Evolutionary conservation across 2,888 invertebrate genomes (phyloP).

Genomic region (Melanotus villosus): DNA sequence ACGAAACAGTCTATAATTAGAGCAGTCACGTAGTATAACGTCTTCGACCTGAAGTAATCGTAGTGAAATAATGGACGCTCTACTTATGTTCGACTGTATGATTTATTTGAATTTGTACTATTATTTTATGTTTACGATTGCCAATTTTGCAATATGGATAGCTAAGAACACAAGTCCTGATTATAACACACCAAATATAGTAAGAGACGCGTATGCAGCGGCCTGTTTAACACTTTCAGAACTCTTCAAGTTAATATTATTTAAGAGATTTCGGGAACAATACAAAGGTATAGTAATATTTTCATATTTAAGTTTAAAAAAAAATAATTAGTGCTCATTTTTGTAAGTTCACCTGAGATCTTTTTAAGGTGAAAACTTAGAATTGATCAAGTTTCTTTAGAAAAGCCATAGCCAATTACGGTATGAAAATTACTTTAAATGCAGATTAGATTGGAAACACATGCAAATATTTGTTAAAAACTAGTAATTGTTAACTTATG

Average conservation of each 20-base stretch:
- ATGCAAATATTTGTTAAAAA: too few species aligned
- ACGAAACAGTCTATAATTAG: too few species aligned
- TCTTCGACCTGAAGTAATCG: too few species aligned
- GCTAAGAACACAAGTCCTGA: conserved; percentile 12
- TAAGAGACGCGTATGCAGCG: conserved; percentile 18
- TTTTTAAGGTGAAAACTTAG: too few species aligned
- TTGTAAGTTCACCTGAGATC: too few species aligned
- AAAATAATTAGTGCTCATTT: too few species aligned
- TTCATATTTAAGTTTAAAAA: too few species aligned
- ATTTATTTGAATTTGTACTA: conserved; percentile 28
- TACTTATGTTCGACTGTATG: conserved; percentile 32
- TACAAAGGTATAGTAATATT: conserved; percentile 15
- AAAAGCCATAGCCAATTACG: too few species aligned
- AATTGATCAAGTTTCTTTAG: too few species aligned
- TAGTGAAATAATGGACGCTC: conserved; percentile 29
- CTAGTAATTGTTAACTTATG: background rate
- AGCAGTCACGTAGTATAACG: too few species aligned
- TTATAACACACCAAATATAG: conserved; percentile 23
- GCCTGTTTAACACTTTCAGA: conserved; percentile 24
- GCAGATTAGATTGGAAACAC: too few species aligned
- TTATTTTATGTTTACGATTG: conserved; percentile 34
- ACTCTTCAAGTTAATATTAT: conserved; percentile 23
- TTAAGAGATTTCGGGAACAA: conserved; percentile 14
- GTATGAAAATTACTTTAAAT: too few species aligned
- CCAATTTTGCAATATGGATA: conserved; percentile 29